Percentiles rank a stretch among this genome's conserved stretches.
Conservation (phyloP, 2,113 vertebrate genomes). For the Suncus etruscus region DNA sequence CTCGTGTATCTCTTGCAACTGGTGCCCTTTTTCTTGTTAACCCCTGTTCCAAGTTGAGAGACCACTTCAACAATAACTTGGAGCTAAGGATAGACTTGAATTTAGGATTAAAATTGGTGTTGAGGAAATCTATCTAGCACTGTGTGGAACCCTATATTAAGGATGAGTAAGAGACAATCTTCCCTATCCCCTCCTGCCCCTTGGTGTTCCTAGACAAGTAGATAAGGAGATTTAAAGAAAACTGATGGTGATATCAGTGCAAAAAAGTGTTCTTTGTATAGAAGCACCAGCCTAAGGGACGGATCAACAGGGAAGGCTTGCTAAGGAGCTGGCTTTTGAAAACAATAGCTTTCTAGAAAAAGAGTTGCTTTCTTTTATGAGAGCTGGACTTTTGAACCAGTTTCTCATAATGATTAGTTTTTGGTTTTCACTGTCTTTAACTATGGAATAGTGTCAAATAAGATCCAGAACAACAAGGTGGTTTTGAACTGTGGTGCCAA, state of each 20-base stretch:
- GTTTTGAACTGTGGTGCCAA: not conserved
- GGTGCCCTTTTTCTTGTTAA: not conserved
- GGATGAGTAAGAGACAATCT: not conserved
- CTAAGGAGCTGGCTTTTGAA: not conserved
- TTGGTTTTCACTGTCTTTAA: not conserved
- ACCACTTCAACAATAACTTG: not conserved
- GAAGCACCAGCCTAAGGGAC: not conserved
- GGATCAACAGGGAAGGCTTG: not conserved
- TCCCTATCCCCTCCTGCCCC: too few relatives aligned
- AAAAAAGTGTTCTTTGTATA: not conserved
- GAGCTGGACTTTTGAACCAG: not conserved
- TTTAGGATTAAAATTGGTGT: constrained; percentile 23
- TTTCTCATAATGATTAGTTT: not conserved
- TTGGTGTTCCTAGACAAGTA: not conserved
- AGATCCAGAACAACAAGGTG: not conserved
- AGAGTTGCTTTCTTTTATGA: constrained; percentile 20
- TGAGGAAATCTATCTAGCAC: not conserved
- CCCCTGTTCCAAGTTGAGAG: not conserved
- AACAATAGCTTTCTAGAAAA: constrained; percentile 12
- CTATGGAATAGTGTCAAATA: constrained; percentile 17
- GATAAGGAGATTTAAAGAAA: constrained; percentile 27
- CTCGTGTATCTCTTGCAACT: not conserved
- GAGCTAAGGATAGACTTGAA: not conserved
- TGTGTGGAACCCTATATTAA: not conserved
- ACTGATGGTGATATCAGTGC: not conserved